Conservation (phyloP, 2,797 vertebrate species). For the Oreortyx pictus region DNA sequence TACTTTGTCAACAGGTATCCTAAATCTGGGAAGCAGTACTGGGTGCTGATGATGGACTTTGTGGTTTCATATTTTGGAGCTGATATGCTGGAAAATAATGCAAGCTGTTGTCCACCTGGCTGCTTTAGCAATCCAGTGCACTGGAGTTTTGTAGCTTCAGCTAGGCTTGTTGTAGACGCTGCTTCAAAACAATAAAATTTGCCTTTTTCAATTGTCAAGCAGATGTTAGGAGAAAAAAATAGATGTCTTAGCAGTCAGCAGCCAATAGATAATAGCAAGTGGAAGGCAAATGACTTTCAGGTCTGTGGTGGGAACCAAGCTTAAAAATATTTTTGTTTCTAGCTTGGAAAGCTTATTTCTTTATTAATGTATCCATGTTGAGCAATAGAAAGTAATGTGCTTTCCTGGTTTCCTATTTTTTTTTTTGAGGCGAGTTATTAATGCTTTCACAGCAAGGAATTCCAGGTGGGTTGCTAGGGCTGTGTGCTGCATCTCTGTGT, state of each 20-base stretch:
- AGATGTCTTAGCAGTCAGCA: not conserved
- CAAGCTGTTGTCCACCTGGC: not conserved
- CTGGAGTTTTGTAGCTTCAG: not conserved
- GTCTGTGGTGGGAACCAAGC: not conserved
- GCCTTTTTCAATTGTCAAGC: not conserved
- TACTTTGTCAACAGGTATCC: not conserved
- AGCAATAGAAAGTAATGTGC: not conserved
- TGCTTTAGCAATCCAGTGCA: not conserved
- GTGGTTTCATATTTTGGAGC: not conserved
- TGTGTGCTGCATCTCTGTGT: not conserved
- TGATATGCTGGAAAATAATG: not conserved
- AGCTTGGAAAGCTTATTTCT: not conserved
- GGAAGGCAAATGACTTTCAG: not conserved
- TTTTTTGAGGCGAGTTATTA: not conserved
- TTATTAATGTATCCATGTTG: not conserved
- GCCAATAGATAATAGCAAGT: fast-evolving
- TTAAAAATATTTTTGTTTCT: not conserved
- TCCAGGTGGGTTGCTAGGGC: not conserved
- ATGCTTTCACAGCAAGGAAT: not conserved
- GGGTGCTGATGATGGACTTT: not conserved
- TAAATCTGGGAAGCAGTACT: not conserved
- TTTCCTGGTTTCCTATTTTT: not conserved
- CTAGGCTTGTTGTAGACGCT: not conserved
- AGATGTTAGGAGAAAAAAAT: not conserved
- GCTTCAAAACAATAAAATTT: not conserved